A percentile compares a stretch with the other conserved stretches of the same genome.
Conservation (phyloP, 2,888 invertebrate species). For the Drosophila maculinotata region DNA sequence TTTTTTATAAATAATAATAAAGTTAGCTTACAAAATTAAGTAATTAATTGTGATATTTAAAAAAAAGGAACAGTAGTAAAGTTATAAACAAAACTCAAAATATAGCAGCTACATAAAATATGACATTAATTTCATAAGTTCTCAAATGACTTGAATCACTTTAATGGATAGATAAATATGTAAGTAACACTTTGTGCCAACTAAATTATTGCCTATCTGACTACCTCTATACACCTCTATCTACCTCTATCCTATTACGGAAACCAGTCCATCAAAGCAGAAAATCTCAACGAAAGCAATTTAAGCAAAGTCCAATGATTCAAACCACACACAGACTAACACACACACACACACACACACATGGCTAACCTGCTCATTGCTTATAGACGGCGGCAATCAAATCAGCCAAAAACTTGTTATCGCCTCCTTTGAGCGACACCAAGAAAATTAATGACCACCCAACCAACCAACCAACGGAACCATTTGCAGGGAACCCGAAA, state of each 20-base stretch:
- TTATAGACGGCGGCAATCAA: conserved; percentile 75
- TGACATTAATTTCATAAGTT: neutral
- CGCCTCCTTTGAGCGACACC: conserved; percentile 77
- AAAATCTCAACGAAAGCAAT: conserved; percentile 59
- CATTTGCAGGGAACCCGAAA: conserved; percentile 9
- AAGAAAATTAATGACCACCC: conserved; percentile 75
- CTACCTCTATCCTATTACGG: conserved; percentile 10
- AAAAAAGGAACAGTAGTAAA: no score
- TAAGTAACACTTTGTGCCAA: conserved; percentile 14
- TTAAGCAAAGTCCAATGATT: conserved; percentile 42
- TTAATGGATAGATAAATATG: conserved; percentile 5
- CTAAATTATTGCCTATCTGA: conserved; percentile 32
- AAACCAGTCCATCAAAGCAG: conserved; percentile 36
- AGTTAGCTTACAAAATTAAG: no score
- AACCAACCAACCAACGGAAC: conserved; percentile 25
- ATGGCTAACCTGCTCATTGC: conserved; percentile 62
- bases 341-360: conserved; percentile 1
- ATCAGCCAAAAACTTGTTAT: conserved; percentile 78
- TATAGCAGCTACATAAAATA: neutral
- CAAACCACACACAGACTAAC: conserved; percentile 9
- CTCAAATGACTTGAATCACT: neutral
- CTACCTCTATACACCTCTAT: conserved; percentile 2
- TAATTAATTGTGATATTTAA: no score
- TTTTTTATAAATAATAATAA: no score
- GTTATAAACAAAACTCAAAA: no score